Conservation (phyloP, 2,888 invertebrate genomes). For the Leucophora obtusa region DNA sequence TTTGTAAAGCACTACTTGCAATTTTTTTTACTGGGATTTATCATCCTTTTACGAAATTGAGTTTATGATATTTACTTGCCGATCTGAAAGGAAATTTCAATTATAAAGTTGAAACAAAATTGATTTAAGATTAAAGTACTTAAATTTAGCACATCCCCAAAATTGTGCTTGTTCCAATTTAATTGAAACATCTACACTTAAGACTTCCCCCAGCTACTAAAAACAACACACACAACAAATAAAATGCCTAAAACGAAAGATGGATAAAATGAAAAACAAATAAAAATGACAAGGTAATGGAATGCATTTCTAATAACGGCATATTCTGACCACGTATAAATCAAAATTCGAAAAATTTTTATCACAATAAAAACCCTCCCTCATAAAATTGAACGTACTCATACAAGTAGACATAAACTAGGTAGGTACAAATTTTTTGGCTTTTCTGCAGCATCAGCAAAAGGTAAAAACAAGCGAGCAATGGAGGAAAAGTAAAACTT, state of each 20-base stretch:
- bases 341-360: slow-evolving; percentile 62
- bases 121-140: slow-evolving; percentile 26
- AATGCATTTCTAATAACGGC: slow-evolving; percentile 62
- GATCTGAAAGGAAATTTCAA: too few relatives aligned
- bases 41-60: too few relatives aligned
- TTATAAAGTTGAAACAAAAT: not conserved
- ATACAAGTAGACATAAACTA: not conserved
- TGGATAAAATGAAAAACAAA: slow-evolving; percentile 26
- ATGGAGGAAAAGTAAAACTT: slow-evolving; percentile 40
- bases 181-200: slow-evolving; percentile 51
- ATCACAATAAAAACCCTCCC: slow-evolving; percentile 56
- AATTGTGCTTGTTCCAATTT: slow-evolving; percentile 44
- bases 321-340: slow-evolving; percentile 65
- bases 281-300: slow-evolving; percentile 31
- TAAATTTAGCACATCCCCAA: not conserved
- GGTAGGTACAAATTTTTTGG: slow-evolving; percentile 5
- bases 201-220: slow-evolving; percentile 12
- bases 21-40: too few relatives aligned
- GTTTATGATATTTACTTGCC: too few relatives aligned
- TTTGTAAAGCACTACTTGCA: too few relatives aligned
- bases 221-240: slow-evolving; percentile 6
- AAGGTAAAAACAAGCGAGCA: slow-evolving; percentile 23
- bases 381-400: not conserved
- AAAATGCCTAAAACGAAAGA: slow-evolving; percentile 7
- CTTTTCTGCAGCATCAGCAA: slow-evolving; percentile 57